Base-by-base conservation (phyloP, 2,113 vertebrate species). In the Prunella himalayana region DNA sequence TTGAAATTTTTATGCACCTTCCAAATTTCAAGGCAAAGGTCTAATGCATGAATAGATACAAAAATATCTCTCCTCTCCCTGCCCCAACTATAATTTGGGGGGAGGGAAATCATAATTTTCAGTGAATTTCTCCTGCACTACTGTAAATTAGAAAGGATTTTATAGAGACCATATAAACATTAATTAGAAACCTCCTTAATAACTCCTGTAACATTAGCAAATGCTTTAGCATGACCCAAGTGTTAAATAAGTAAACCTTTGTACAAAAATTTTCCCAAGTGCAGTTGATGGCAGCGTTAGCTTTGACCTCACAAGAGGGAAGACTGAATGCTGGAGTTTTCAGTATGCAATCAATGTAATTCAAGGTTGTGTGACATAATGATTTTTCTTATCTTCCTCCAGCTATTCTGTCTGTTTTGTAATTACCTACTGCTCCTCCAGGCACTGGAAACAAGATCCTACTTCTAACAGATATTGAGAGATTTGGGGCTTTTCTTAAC, bases 371-470 rank as follows among this genome's bases (percentile, higher is more conserved):
- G 85, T 81, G 71, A 56, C 82, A 88, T 63, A 93, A 86, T 73
- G 82, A 93, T 92, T 95, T 93, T 93, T 77, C 78, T 93, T 89
- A 90, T 81, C 92, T 95, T 96, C 56, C 60, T 78, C 47, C 76
- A 78, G 60, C 75, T 93, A 19, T 83, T 88, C 92, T 94, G 61
- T 81, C 80, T 79, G 82, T 70, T 85, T 92, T 77, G 42, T 80
- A 90, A 94, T 96, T 95, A 44, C 68, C 35, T 92, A 3, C 59
- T 51, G 65, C 64, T 90, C 77, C 79, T 94, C 20, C 51, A 68
- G 76, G 79, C 64, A 22, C 54, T 86, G 76, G 56, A 60, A 94
- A 86, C 66, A 95, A 90, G 82, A 77, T 85, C 0, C 11, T 72
- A 6, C 42, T 70, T 87, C 59, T 86, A 91, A 60, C 13, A 90